A percentile compares a stretch with the other conserved stretches of the same genome.
Conservation (phyloP, 1,140 invertebrate species). For the Acromyrmex charruanus region DNA sequence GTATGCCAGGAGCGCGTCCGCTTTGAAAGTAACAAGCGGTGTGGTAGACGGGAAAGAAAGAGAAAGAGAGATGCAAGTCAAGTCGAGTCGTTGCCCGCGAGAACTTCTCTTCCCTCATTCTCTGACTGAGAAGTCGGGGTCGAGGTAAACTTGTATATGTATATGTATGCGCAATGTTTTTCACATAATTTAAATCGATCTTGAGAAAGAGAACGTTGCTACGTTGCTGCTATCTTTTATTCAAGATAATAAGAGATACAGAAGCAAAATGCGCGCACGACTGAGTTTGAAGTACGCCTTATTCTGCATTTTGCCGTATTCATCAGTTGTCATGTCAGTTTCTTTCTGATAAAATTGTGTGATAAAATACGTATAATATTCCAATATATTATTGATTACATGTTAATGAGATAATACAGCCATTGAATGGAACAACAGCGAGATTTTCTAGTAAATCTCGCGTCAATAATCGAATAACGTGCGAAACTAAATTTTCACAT, state of each 20-base stretch:
- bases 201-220: background rate
- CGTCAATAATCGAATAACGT: background rate
- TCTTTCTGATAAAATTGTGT: background rate
- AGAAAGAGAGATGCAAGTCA: background rate
- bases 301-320: background rate
- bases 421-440: too few relatives aligned
- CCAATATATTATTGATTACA: background rate
- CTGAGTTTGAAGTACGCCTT: background rate
- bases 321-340: background rate
- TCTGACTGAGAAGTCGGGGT: conserved; percentile 42
- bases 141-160: conserved; percentile 41
- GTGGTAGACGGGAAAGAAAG: background rate
- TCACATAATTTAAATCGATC: conserved; percentile 2
- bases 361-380: background rate
- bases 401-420: background rate
- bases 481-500: background rate
- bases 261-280: background rate
- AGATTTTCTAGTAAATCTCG: background rate
- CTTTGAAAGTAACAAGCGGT: conserved; percentile 28
- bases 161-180: background rate
- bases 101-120: conserved; percentile 30
- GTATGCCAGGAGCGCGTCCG: conserved; percentile 56
- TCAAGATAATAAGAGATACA: background rate
- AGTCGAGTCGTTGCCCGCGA: conserved; percentile 54
- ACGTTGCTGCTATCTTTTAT: background rate